Evolutionary conservation across 2,113 vertebrate species (phyloP).

Genomic region (Tetrax tetrax): DNA sequence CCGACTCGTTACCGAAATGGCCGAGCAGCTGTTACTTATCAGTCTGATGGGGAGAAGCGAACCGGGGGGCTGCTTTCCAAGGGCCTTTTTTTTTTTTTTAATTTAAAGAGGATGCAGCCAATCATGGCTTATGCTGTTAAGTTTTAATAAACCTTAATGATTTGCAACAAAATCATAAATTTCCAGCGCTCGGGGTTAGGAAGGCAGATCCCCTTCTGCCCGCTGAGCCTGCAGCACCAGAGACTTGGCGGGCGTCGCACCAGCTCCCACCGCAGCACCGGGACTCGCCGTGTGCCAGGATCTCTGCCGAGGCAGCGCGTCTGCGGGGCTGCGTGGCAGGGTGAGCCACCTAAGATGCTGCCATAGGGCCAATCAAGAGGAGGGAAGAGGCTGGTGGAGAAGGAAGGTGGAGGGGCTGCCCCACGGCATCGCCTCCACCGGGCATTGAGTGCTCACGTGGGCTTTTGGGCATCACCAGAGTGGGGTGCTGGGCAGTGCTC

Average conservation of each 20-base stretch:
- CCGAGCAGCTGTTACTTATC: conserved; percentile 69
- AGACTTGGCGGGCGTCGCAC: not conserved
- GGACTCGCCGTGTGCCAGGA: rapidly evolving
- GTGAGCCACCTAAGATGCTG: not conserved
- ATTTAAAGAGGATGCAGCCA: conserved; percentile 58
- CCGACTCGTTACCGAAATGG: conserved; percentile 57
- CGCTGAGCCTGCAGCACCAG: not conserved
- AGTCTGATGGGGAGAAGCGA: conserved; percentile 45
- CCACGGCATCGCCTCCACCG: rapidly evolving
- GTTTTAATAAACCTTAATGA: conserved; percentile 60
- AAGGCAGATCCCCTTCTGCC: not conserved
- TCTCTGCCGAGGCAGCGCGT: rapidly evolving
- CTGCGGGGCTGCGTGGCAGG: rapidly evolving
- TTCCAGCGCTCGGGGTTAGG: not conserved
- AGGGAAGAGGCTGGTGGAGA: not conserved
- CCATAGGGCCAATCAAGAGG: not conserved
- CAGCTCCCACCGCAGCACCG: rapidly evolving
- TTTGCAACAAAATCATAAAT: conserved; percentile 39
- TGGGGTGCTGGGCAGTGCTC: rapidly evolving
- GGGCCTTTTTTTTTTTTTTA: not conserved
- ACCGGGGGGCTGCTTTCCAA: conserved; percentile 57
- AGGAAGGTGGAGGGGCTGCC: not conserved
- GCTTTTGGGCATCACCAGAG: rapidly evolving
- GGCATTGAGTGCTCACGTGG: rapidly evolving
- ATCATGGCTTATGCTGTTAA: not conserved